Evolutionary conservation across 2,113 vertebrate species (phyloP), one percentile per base, ranked within the genome.

Genomic region (Sarotherodon lohbergeri): DNA sequence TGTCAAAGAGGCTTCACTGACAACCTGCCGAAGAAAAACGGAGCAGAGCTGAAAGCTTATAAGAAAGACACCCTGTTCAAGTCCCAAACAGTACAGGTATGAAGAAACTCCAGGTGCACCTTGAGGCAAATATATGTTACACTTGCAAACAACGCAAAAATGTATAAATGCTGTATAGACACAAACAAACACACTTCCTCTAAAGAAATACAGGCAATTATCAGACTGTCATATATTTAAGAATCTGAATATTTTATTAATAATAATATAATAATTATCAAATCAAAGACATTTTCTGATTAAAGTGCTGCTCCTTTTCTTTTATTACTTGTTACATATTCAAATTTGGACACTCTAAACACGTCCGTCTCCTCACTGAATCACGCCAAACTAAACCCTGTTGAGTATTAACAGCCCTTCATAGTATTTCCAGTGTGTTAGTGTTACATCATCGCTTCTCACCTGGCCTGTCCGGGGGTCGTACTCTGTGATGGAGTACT

Each of bases 1-100:
- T 5, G 97, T 96, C 90, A 99, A 73, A 1, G 97, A 96, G 57
- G 98, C 92, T 90, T 98, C 97, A 66, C 90, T 96, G 80, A 95
- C 90, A 57, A 98, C 97, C 98, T 99, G 66, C 8, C 50, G 6
- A 17, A 14, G 16, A 76, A 22, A n/a, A 27, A 57, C 0, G 2
- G 11, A 52, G 9, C n/a, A 55, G 6, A 7, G 17, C 4, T 27
- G 27, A 36, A 22, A 24, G 71, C 46, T 59, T 71, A 48, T 29
- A 48, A 48, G 9, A 76, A 17, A 76, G 43, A 11, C 0, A 9
- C 27, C 71, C 16, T 19, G 43, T 78, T 50, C 16, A 78, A 78
- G 27, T 50, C 71, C 43, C 43, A 50, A 17, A 32, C 27, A 27
- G 5, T 17, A 6, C 22, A 27, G 27, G 16, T 50, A 48, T 5